These are phyloP conservation scores for Pilophorus perplexus DNA, from an alignment of 2,888 invertebrate species.

Conservation along the genomic window DNA sequence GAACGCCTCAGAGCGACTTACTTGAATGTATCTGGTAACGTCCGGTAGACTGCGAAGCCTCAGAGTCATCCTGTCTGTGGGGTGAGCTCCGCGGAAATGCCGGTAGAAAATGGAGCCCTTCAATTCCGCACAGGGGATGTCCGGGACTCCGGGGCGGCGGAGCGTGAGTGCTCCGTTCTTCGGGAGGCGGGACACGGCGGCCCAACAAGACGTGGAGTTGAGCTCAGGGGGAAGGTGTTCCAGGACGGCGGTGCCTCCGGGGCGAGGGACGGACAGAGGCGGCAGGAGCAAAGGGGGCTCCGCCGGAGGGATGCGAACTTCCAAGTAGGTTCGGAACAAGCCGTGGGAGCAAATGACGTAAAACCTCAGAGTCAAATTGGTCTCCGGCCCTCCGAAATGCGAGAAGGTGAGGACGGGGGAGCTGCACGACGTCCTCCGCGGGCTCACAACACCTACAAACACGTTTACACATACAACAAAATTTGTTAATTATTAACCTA, in stretches of 20 bases:
- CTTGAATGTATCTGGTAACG: conserved; percentile 21
- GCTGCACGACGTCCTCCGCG: conserved; percentile 16
- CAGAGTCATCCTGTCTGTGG: conserved; percentile 21
- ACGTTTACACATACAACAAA: no score
- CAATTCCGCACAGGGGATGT: conserved; percentile 16
- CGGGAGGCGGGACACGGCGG: conserved; percentile 3
- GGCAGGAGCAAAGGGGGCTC: not conserved
- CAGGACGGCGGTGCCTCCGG: conserved; percentile 13
- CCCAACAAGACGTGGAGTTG: conserved; percentile 16
- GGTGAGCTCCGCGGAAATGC: conserved; percentile 36
- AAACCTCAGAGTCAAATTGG: conserved; percentile 18
- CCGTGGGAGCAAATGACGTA: conserved; percentile 31
- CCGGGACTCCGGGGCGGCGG: conserved; percentile 19
- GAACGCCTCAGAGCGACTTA: conserved; percentile 1
- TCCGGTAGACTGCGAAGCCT: not conserved
- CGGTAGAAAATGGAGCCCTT: conserved; percentile 24
- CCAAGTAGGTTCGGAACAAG: conserved; percentile 17
- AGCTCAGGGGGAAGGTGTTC: conserved; percentile 4
- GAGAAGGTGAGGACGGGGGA: conserved; percentile 29
- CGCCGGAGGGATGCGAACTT: not conserved
- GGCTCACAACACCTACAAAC: not conserved
- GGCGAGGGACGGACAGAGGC: not conserved
- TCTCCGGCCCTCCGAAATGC: conserved; percentile 27
- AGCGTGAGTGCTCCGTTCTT: conserved; percentile 17
- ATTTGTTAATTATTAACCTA: no score